Conservation (phyloP, 2,113 vertebrate genomes). For the Nasalis larvatus region DNA sequence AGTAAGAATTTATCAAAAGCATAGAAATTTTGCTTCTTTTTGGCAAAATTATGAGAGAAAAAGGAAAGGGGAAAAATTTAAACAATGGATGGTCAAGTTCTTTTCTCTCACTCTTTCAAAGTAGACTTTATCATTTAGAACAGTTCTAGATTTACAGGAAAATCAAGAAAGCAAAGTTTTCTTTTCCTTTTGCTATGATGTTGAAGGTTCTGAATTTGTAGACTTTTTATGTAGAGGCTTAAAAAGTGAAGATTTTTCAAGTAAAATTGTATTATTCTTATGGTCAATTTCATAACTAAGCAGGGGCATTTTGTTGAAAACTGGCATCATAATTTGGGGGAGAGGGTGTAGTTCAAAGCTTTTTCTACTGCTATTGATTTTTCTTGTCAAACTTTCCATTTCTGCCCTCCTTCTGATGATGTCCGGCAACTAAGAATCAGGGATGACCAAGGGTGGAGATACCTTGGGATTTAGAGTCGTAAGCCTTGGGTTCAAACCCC, state of each 20-base stretch:
- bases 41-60: not conserved
- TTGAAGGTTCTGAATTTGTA: not conserved
- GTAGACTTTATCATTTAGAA: not conserved
- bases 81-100: not conserved
- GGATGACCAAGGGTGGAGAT: too few relatives aligned
- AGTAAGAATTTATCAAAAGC: not conserved
- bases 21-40: not conserved
- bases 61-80: not conserved
- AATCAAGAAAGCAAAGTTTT: not conserved
- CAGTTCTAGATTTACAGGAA: conserved; percentile 21
- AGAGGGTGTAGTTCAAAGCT: not conserved
- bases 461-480: not conserved
- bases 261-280: not conserved
- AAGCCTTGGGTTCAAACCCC: not conserved
- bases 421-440: not conserved
- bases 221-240: not conserved
- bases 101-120: not conserved
- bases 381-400: not conserved
- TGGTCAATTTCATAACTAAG: not conserved
- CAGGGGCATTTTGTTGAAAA: not conserved
- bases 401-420: not conserved
- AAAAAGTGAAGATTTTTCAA: not conserved
- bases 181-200: not conserved
- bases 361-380: not conserved
- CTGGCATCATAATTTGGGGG: not conserved